Evolutionary conservation across 2,113 vertebrate genomes (phyloP).

Genomic region (Amblyopsis rosae): DNA sequence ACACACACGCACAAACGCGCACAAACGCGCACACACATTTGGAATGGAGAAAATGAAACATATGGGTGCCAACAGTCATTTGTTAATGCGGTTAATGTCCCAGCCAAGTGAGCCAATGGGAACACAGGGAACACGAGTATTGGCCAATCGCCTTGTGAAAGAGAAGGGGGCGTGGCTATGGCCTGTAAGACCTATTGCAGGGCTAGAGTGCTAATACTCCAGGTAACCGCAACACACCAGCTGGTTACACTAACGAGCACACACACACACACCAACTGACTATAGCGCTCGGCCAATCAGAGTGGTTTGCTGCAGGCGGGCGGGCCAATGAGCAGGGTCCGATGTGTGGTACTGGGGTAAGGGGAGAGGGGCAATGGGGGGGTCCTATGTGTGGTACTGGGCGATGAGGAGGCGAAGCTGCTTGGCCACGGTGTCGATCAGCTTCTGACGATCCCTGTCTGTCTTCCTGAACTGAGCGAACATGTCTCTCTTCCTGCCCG

Average conservation of each 20-base stretch:
- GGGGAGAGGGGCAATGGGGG: not conserved
- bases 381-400: slow-evolving; percentile 76
- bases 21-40: slow-evolving; percentile 4
- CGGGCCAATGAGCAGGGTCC: too few relatives aligned
- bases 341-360: too few relatives aligned
- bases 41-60: slow-evolving; percentile 40
- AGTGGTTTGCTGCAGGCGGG: too few relatives aligned
- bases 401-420: slow-evolving; percentile 92
- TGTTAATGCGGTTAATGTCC: slow-evolving; percentile 3
- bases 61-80: slow-evolving; percentile 31
- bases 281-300: too few relatives aligned
- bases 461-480: slow-evolving; percentile 95
- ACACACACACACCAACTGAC: too few relatives aligned
- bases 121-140: too few relatives aligned
- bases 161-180: too few relatives aligned
- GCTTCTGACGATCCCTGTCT: slow-evolving; percentile 93
- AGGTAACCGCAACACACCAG: too few relatives aligned
- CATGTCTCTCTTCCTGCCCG: slow-evolving; percentile 91
- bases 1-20: slow-evolving; percentile 1
- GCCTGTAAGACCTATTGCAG: too few relatives aligned
- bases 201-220: too few relatives aligned
- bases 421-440: slow-evolving; percentile 94
- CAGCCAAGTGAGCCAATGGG: not conserved
- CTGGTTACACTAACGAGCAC: too few relatives aligned
- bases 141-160: too few relatives aligned